Conservation (phyloP, 2,888 invertebrate species). For the Watsonalla cultraria region DNA sequence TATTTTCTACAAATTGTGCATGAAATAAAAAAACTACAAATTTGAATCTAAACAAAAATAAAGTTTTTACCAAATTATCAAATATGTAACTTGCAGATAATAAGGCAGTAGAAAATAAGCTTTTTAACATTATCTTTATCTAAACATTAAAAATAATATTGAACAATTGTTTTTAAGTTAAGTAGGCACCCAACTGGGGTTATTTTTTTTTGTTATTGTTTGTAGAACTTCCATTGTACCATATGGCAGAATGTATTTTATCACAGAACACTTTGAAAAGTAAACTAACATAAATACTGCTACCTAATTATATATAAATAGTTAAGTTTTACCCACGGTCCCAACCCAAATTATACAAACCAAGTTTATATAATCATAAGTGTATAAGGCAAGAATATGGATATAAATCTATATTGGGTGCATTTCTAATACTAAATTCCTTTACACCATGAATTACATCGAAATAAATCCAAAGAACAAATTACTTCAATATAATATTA, state of each 20-base stretch:
- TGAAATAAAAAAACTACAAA: too few relatives aligned
- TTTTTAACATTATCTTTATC: too few relatives aligned
- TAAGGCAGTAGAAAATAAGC: too few relatives aligned
- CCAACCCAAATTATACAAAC: constrained; percentile 16
- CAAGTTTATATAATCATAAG: not conserved
- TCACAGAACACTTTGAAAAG: constrained; percentile 39
- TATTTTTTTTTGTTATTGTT: constrained; percentile 6
- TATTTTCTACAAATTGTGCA: too few relatives aligned
- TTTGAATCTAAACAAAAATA: too few relatives aligned
- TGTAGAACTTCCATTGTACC: constrained; percentile 3
- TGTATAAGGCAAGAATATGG: not conserved
- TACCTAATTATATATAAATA: constrained; percentile 25
- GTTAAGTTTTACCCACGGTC: constrained; percentile 23
- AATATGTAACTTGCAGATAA: too few relatives aligned
- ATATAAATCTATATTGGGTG: not conserved
- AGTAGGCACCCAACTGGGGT: constrained; percentile 8
- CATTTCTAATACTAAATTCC: not conserved
- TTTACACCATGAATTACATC: too few relatives aligned
- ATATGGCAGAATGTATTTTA: constrained; percentile 48
- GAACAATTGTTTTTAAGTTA: not conserved
- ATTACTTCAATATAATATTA: too few relatives aligned
- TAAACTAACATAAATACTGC: constrained; percentile 39
- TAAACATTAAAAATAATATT: too few relatives aligned
- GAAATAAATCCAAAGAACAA: too few relatives aligned
- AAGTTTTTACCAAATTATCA: too few relatives aligned